These are phyloP conservation scores for Sparus aurata DNA, from an alignment of 2,797 vertebrate species.

Conservation along the genomic window DNA sequence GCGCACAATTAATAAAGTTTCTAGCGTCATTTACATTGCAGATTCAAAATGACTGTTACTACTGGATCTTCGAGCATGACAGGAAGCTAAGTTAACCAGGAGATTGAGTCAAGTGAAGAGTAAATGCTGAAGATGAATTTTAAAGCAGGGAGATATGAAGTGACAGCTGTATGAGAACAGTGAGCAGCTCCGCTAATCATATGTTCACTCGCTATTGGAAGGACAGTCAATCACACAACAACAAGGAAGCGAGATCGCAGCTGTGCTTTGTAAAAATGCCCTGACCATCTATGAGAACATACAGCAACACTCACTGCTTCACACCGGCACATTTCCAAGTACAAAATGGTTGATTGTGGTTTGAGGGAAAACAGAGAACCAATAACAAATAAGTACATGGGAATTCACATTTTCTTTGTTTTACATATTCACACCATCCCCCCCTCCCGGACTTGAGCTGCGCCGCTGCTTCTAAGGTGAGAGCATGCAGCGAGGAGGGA, in stretches of 20 bases:
- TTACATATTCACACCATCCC: conserved; percentile 83
- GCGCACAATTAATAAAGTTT: conserved; percentile 82
- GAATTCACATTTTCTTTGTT: conserved; percentile 84
- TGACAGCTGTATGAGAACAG: conserved; percentile 74
- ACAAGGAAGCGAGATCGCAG: conserved; percentile 75
- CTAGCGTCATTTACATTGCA: conserved; percentile 77
- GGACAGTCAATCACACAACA: conserved; percentile 79
- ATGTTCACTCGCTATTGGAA: conserved; percentile 77
- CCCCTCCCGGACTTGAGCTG: conserved; percentile 67
- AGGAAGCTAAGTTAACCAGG: conserved; percentile 43
- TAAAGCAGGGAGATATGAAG: conserved; percentile 55
- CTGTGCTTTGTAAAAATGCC: conserved; percentile 78
- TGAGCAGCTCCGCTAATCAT: conserved; percentile 74
- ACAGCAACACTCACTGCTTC: conserved; percentile 72
- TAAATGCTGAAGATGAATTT: conserved; percentile 37
- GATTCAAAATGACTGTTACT: conserved; percentile 63
- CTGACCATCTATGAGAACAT: conserved; percentile 76
- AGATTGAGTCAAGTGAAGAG: conserved; percentile 48
- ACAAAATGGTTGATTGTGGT: conserved; percentile 83
- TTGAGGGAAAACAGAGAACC: conserved; percentile 82
- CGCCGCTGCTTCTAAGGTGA: conserved; percentile 81
- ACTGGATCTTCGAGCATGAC: conserved; percentile 38
- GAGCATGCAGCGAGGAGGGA: conserved; percentile 80
- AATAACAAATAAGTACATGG: conserved; percentile 84
- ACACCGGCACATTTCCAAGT: conserved; percentile 80